Conservation (phyloP, 2,113 vertebrate genomes). For the Nymphicus hollandicus region DNA sequence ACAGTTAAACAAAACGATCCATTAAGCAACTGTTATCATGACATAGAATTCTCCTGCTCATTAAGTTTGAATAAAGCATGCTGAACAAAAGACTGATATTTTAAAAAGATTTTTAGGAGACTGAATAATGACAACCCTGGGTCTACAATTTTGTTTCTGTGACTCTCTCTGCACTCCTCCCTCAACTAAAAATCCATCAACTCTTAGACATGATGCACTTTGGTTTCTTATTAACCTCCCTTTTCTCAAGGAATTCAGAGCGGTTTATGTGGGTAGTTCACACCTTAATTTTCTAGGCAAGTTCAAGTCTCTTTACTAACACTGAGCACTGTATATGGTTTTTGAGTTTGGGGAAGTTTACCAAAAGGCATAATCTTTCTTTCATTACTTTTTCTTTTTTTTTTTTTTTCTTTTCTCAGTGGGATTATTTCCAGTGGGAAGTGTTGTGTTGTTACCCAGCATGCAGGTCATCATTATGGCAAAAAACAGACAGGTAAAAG, state of each 20-base stretch:
- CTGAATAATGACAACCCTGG: background rate
- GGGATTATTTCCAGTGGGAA: background rate
- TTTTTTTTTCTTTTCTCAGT: background rate
- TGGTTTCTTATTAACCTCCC: background rate
- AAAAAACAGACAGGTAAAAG: background rate
- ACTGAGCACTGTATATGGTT: background rate
- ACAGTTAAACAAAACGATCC: background rate
- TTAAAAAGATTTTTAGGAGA: background rate
- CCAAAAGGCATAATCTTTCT: background rate
- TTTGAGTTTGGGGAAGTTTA: background rate
- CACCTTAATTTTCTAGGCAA: background rate
- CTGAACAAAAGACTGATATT: background rate
- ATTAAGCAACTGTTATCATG: background rate
- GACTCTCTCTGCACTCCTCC: background rate
- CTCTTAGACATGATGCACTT: background rate
- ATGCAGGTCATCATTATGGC: accelerated
- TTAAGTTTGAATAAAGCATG: background rate
- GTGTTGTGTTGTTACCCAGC: background rate
- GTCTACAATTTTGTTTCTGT: background rate
- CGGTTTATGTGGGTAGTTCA: background rate
- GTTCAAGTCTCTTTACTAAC: background rate
- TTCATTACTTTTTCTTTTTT: background rate
- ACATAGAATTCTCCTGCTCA: background rate
- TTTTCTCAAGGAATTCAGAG: background rate
- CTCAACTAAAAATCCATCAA: background rate